A percentile compares a stretch with the other conserved stretches of the same genome.
Evolutionary conservation across 2,797 vertebrate species (phyloP).

Genomic region (Tapirus indicus): DNA sequence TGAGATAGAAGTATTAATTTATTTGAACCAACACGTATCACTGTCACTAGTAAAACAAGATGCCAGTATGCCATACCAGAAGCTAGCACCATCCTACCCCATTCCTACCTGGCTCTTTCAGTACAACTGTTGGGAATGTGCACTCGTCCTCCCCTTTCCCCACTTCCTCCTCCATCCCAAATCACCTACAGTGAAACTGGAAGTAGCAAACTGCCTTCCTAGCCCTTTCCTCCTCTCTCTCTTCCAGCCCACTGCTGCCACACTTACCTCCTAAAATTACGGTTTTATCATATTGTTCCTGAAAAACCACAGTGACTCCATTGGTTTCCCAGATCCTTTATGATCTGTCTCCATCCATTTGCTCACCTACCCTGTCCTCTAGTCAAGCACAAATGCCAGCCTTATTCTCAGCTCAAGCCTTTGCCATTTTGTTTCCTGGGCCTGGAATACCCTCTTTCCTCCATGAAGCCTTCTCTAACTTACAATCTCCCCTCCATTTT

Average conservation of each 20-base stretch:
- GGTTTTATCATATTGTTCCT: background rate
- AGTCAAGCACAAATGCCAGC: background rate
- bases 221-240: background rate
- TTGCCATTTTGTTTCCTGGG: background rate
- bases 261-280: conserved; percentile 22
- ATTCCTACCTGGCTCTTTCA: background rate
- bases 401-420: conserved; percentile 5
- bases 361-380: background rate
- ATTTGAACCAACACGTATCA: conserved; percentile 10
- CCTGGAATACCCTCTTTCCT: background rate
- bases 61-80: background rate
- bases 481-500: background rate
- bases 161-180: background rate
- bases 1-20: conserved; percentile 23
- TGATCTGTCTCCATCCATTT: background rate
- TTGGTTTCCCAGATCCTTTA: background rate
- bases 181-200: background rate
- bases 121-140: background rate
- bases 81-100: background rate
- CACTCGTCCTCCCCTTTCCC: background rate
- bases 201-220: conserved; percentile 19
- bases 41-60: conserved; percentile 24
- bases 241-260: background rate
- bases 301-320: background rate
- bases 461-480: conserved; percentile 26